phyloP scores from a whole-genome alignment of 2,888 invertebrate species.

The Alloplasta piceator region DNA sequence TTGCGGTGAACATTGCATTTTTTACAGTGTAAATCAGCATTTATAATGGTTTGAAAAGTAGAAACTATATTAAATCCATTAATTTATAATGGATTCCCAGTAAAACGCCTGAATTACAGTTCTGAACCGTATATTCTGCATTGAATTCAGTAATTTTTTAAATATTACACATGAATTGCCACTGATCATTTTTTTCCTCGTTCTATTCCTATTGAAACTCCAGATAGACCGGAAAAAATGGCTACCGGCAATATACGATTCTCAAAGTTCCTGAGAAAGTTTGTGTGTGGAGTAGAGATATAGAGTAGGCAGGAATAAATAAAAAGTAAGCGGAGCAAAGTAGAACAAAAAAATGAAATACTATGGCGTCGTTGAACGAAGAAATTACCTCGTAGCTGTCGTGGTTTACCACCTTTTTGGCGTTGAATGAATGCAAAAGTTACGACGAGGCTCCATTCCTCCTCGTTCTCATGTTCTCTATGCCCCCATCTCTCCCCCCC shows the following conservation, averaged over 20 bases:
- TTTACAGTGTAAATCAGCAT: no score
- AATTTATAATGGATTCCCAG: no score
- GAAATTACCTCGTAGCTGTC: constrained; percentile 55
- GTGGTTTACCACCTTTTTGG: constrained; percentile 56
- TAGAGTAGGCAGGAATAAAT: constrained; percentile 7
- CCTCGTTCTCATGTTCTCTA: constrained; percentile 13
- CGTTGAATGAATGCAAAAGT: constrained; percentile 60
- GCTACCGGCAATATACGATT: not conserved
- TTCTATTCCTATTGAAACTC: no score
- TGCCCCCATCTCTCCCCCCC: constrained; percentile 36
- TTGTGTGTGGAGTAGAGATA: constrained; percentile 10
- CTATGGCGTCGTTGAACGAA: constrained; percentile 46
- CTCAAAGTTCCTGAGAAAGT: not conserved
- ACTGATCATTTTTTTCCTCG: no score
- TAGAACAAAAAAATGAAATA: constrained; percentile 18
- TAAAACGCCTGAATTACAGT: no score
- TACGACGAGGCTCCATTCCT: constrained; percentile 40
- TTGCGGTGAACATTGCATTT: no score
- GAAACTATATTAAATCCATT: no score
- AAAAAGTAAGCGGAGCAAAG: constrained; percentile 37
- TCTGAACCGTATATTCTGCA: no score
- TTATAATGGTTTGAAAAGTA: no score
- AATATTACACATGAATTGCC: no score
- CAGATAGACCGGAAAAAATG: not conserved
- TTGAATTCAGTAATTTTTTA: no score